Percentiles rank a stretch among this genome's conserved stretches.
These are phyloP conservation scores for Delphinapterus leucas DNA, from an alignment of 2,113 vertebrate species.

Conservation along the genomic window DNA sequence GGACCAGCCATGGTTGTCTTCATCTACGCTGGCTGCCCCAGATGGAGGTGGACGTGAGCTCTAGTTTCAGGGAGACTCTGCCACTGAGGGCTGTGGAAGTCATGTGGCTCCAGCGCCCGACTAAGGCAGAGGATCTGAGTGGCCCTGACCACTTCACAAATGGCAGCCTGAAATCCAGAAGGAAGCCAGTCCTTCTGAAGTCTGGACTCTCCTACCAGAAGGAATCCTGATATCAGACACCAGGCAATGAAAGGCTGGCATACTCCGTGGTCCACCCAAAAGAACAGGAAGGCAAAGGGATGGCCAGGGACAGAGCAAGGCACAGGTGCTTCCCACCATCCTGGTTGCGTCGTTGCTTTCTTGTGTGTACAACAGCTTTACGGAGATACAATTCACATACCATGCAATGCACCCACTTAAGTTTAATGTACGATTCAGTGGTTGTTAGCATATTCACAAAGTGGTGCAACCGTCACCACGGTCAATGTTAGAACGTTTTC, in stretches of 20 bases:
- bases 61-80: neutral
- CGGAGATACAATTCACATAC: neutral
- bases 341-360: neutral
- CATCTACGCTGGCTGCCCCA: neutral
- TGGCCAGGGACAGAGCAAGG: no score
- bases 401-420: neutral
- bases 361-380: neutral
- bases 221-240: neutral
- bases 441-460: neutral
- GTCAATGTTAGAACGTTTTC: neutral
- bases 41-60: neutral
- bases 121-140: neutral
- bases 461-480: neutral
- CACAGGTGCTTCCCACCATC: fast-evolving
- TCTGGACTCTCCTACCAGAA: neutral
- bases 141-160: neutral
- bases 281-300: neutral
- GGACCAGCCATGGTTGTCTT: neutral
- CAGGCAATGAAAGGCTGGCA: neutral
- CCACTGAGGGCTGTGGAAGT: neutral
- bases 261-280: neutral
- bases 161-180: neutral
- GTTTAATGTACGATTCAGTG: neutral
- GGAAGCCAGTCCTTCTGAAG: neutral
- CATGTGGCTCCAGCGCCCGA: fast-evolving